Evolutionary conservation across 2,113 vertebrate genomes (phyloP).

Genomic region (Picathartes gymnocephalus): DNA sequence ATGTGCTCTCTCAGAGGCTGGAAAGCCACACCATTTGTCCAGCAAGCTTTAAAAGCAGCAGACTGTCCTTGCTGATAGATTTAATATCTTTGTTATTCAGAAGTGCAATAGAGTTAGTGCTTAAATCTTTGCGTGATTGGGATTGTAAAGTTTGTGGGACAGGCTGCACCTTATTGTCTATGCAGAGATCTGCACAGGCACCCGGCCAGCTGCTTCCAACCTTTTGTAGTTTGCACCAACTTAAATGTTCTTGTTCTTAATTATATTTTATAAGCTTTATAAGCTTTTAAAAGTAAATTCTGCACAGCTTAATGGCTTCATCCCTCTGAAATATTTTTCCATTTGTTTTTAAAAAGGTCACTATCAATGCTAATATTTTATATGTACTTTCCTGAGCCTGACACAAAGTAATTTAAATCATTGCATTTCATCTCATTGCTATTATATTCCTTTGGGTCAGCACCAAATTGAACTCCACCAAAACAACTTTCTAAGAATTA

Average conservation of each 20-base stretch:
- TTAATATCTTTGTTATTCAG: not conserved
- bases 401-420: not conserved
- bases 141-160: not conserved
- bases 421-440: not conserved
- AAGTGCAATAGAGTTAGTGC: not conserved
- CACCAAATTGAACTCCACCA: not conserved
- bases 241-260: not conserved
- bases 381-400: not conserved
- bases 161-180: not conserved
- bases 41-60: not conserved
- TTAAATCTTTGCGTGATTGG: not conserved
- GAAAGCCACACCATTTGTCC: not conserved
- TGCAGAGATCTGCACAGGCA: not conserved
- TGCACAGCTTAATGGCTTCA: not conserved
- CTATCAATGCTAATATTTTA: not conserved
- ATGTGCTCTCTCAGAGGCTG: not conserved
- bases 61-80: not conserved
- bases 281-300: not conserved
- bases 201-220: not conserved
- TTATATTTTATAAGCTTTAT: not conserved
- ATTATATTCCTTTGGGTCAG: not conserved
- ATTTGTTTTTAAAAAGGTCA: not conserved
- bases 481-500: not conserved
- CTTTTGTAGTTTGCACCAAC: not conserved
- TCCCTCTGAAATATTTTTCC: not conserved